Evolutionary conservation across 2,888 invertebrate genomes (phyloP).

Genomic region (Plebejus argus): DNA sequence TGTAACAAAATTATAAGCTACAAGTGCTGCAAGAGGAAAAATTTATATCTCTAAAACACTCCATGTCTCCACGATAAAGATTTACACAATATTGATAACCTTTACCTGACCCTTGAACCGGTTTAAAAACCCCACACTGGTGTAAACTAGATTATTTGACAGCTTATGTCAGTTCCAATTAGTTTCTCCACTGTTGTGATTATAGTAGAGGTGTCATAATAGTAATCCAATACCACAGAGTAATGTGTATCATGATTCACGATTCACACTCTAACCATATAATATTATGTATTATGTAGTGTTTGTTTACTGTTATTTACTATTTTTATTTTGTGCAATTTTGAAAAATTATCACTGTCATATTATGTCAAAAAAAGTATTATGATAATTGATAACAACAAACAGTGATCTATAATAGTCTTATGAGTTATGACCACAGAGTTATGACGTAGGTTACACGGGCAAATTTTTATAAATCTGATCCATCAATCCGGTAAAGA

Average conservation of each 20-base stretch:
- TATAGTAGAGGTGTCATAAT: not conserved
- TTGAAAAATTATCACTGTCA: not conserved
- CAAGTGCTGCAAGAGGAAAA: not conserved
- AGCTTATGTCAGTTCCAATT: not conserved
- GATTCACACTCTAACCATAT: not conserved
- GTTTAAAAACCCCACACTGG: not conserved
- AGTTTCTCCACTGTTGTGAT: not conserved
- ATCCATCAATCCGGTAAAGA: no score
- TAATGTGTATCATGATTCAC: not conserved
- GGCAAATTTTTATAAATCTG: no score
- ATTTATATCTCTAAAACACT: not conserved
- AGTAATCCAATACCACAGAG: not conserved
- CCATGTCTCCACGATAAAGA: not conserved
- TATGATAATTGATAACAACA: not conserved
- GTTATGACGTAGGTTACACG: no score
- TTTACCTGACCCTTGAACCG: not conserved
- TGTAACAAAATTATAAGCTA: not conserved
- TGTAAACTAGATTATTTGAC: not conserved
- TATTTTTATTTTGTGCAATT: not conserved
- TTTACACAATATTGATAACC: conserved; percentile 9
- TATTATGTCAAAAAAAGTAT: not conserved
- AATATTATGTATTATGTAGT: not conserved
- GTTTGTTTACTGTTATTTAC: not conserved
- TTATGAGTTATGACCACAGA: no score
- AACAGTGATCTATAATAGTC: not conserved